phyloP scores from a whole-genome alignment of 2,113 vertebrate genomes.

The Ophthalmolycus amberensis region DNA sequence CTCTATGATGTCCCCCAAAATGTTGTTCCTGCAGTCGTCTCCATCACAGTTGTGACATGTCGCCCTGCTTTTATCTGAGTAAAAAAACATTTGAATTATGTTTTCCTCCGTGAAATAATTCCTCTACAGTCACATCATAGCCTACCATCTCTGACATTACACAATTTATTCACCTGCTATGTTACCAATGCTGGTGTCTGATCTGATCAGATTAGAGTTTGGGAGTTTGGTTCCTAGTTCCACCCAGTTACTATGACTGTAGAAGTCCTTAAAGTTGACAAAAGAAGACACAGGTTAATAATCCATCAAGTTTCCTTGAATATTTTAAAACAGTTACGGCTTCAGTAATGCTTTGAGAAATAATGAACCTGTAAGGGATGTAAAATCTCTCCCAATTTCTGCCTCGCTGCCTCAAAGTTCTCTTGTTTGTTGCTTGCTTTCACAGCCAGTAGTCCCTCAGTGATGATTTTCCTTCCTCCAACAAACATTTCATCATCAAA shows the following conservation, averaged over 20 bases:
- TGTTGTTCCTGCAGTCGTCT: slow-evolving; percentile 71
- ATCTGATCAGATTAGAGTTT: slow-evolving; percentile 70
- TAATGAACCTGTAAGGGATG: slow-evolving; percentile 78
- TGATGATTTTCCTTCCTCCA: slow-evolving; percentile 66
- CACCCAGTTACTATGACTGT: slow-evolving; percentile 83
- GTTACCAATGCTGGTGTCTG: slow-evolving; percentile 62
- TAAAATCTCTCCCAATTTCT: slow-evolving; percentile 65
- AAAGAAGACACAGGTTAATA: not conserved
- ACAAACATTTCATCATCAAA: slow-evolving; percentile 73
- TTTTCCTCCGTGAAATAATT: not conserved
- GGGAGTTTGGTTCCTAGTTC: slow-evolving; percentile 68
- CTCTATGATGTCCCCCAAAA: slow-evolving; percentile 61
- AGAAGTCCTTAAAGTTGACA: slow-evolving; percentile 72
- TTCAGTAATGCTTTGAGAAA: not conserved
- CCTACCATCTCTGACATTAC: not conserved
- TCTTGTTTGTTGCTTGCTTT: slow-evolving; percentile 58
- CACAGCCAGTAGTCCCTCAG: slow-evolving; percentile 43
- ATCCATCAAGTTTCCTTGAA: not conserved
- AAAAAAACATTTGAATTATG: not conserved
- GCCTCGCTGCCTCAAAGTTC: slow-evolving; percentile 61
- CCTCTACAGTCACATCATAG: not conserved
- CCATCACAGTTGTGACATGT: slow-evolving; percentile 77
- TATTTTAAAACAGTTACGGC: not conserved
- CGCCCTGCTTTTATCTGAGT: slow-evolving; percentile 44
- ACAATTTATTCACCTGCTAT: slow-evolving; percentile 67